A percentile compares a stretch with the other conserved stretches of the same genome.
These are phyloP conservation scores for Nicator chloris DNA, from an alignment of 2,113 vertebrate species.

Conservation along the genomic window DNA sequence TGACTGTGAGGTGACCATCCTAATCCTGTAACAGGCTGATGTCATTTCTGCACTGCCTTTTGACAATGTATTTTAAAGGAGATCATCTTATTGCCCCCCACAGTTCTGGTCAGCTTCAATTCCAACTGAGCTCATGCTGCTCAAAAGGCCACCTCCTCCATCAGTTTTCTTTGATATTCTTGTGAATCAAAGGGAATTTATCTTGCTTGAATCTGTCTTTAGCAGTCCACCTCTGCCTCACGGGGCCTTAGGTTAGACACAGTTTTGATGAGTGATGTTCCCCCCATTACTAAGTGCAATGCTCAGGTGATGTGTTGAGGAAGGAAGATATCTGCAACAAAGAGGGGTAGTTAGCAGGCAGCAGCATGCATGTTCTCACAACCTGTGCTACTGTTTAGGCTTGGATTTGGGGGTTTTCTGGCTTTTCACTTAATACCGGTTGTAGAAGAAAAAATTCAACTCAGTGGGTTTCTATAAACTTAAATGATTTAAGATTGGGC, in stretches of 20 bases:
- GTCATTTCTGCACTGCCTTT: neutral
- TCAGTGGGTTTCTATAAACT: neutral
- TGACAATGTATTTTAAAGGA: neutral
- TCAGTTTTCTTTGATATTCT: neutral
- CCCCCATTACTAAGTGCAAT: accelerated
- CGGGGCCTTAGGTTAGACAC: neutral
- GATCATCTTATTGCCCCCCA: neutral
- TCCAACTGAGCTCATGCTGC: neutral
- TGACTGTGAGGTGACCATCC: neutral
- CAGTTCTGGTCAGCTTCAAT: neutral
- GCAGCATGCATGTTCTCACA: neutral
- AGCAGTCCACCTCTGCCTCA: neutral
- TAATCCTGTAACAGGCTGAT: neutral
- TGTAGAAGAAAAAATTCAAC: neutral
- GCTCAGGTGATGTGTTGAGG: neutral
- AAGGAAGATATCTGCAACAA: neutral
- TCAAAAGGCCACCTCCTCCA: neutral
- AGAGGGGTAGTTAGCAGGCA: neutral
- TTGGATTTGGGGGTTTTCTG: neutral
- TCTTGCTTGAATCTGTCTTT: neutral
- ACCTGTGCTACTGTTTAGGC: neutral
- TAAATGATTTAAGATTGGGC: neutral
- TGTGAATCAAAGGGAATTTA: neutral
- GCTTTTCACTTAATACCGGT: neutral
- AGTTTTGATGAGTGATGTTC: neutral